These are phyloP conservation scores for Thomomys bottae DNA, from an alignment of 2,113 vertebrate species.

Conservation along the genomic window DNA sequence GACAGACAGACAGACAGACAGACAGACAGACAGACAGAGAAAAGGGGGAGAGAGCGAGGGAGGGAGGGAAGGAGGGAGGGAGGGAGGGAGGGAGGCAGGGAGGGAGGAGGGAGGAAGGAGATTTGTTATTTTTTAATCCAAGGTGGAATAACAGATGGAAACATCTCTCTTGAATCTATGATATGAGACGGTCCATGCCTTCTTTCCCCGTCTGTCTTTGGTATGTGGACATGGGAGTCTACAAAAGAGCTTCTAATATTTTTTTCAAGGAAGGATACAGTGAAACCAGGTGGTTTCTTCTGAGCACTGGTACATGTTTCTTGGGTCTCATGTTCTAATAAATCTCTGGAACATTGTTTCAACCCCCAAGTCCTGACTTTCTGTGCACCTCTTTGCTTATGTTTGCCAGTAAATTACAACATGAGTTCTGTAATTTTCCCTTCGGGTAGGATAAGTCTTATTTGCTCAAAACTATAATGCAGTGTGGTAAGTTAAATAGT, in stretches of 20 bases:
- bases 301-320: neutral
- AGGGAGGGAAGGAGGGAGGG: too few species aligned
- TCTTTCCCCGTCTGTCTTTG: constrained; percentile 11
- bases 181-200: neutral
- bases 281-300: neutral
- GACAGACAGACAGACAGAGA: too few species aligned
- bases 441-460: neutral
- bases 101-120: too few species aligned
- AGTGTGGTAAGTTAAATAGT: constrained; percentile 32
- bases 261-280: neutral
- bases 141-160: neutral
- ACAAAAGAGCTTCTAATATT: neutral
- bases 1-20: too few species aligned
- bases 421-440: neutral
- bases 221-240: neutral
- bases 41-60: too few species aligned
- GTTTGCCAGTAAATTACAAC: neutral
- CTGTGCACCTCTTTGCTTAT: neutral
- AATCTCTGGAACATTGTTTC: neutral
- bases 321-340: neutral
- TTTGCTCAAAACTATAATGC: neutral
- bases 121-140: neutral
- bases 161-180: neutral
- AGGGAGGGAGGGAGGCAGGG: too few species aligned
- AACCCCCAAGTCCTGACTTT: neutral